These are phyloP conservation scores for Panorpa germanica DNA, from an alignment of 2,888 invertebrate species.

Conservation along the genomic window DNA sequence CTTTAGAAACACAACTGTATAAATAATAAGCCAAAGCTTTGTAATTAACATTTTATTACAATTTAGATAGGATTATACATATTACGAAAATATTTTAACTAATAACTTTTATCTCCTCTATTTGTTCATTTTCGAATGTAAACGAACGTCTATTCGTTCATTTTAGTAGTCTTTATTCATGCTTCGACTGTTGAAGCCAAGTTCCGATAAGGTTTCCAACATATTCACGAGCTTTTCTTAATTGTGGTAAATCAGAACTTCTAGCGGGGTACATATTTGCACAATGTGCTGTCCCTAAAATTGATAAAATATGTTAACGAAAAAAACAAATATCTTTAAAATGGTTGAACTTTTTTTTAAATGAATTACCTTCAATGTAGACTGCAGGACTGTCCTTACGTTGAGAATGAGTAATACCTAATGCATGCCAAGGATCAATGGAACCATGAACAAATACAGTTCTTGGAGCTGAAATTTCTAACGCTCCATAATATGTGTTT, in stretches of 20 bases:
- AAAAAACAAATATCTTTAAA: slow-evolving; percentile 1
- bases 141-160: too few species aligned
- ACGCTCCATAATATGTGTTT: slow-evolving; percentile 62
- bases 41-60: too few species aligned
- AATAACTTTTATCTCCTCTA: too few species aligned
- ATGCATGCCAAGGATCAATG: slow-evolving; percentile 75
- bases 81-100: too few species aligned
- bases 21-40: too few species aligned
- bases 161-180: too few species aligned
- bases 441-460: slow-evolving; percentile 78
- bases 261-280: slow-evolving; percentile 78
- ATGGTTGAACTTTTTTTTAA: neutral
- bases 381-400: slow-evolving; percentile 45
- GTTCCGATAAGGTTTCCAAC: slow-evolving; percentile 34
- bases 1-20: too few species aligned
- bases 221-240: slow-evolving; percentile 45
- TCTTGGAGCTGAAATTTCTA: slow-evolving; percentile 45
- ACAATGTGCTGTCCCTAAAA: slow-evolving; percentile 80
- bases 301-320: neutral
- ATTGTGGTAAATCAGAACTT: slow-evolving; percentile 40
- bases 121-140: too few species aligned
- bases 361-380: slow-evolving; percentile 43
- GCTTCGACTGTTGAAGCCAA: slow-evolving; percentile 26
- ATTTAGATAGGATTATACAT: too few species aligned
- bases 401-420: slow-evolving; percentile 49